Evolutionary conservation across 2,113 vertebrate genomes (phyloP).

Genomic region (Ascaphus truei): DNA sequence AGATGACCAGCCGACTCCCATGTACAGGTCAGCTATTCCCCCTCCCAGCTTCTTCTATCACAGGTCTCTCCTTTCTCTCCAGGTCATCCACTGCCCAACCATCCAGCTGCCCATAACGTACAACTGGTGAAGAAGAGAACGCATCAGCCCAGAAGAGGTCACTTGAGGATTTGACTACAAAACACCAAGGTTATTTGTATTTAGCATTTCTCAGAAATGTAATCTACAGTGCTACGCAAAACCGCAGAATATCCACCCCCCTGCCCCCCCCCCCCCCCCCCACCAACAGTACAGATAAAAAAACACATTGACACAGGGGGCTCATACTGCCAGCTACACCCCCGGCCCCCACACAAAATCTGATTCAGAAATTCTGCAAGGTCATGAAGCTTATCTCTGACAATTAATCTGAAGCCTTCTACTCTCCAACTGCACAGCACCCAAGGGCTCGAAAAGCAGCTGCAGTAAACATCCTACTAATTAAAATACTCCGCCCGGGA

Average conservation of each 20-base stretch:
- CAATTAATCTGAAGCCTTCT: slow-evolving; percentile 25
- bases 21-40: too few species aligned
- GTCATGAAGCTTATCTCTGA: slow-evolving; percentile 35
- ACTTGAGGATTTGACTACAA: too few species aligned
- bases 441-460: slow-evolving; percentile 20
- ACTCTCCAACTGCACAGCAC: slow-evolving; percentile 24
- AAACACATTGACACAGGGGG: background rate
- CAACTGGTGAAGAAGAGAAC: too few species aligned
- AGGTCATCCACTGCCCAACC: too few species aligned
- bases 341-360: background rate
- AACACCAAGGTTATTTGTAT: too few species aligned
- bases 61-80: too few species aligned
- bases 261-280: background rate
- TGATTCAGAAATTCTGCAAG: slow-evolving; percentile 22
- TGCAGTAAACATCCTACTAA: slow-evolving; percentile 30
- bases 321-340: background rate
- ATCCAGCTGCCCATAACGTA: too few species aligned
- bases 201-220: slow-evolving; percentile 7
- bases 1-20: too few species aligned
- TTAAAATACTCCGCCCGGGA: slow-evolving; percentile 25
- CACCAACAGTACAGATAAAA: background rate
- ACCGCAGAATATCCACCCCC: background rate
- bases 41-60: too few species aligned
- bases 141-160: too few species aligned
- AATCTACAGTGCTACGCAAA: background rate